Base-by-base conservation (phyloP, 1,140 invertebrate species). In the Teleogryllus occipitalis region DNA sequence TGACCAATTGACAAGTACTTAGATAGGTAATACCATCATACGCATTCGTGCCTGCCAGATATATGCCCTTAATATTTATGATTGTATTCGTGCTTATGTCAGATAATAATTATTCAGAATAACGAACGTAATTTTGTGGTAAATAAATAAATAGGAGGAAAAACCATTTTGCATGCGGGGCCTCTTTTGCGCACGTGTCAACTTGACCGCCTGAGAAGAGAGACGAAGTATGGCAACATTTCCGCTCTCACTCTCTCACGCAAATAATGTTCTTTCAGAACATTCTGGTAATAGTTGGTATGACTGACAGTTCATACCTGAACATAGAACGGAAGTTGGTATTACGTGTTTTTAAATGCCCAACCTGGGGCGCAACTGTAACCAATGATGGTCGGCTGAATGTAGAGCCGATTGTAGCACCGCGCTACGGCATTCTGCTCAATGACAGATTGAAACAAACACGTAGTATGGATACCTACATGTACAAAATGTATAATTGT, bases 361-460 rank as follows among this genome's bases (percentile, higher is more conserved):
- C 7, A 65, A 65, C 10, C 18, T 14, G 18, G 18, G 10, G 10
- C 54, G 2, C 54, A 65, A 65, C 10, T 65, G 54, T 65, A 65
- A 65, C 54, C 54, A 65, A 65, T 65, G 54, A 65, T 65, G 10
- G 10, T 10, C 54, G 10, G 7, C 54, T 65, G 54, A 10, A 65
- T 18, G 10, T 65, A 3, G 54, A 10, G 18, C 54, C 54, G 54
- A 65, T 65, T 65, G 54, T 65, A 18, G 54, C 54, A 65, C 54
- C 54, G 18, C 54, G 54, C 54, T 18, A 65, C 54, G 54, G 54
- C 54, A 65, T 65, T 65, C 54, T 65, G 54, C 18, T 14, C 54
- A 65, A 65, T 65, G 54, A 65, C 54, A 65, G 54, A 65, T 65
- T 65, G 54, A 65, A 65, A 65, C 54, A 65, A 65, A 65, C 54